Percentiles rank a stretch among this genome's conserved stretches.
These are phyloP conservation scores for Corydoras sp. DNA, from an alignment of 2,113 vertebrate genomes.

Conservation along the genomic window DNA sequence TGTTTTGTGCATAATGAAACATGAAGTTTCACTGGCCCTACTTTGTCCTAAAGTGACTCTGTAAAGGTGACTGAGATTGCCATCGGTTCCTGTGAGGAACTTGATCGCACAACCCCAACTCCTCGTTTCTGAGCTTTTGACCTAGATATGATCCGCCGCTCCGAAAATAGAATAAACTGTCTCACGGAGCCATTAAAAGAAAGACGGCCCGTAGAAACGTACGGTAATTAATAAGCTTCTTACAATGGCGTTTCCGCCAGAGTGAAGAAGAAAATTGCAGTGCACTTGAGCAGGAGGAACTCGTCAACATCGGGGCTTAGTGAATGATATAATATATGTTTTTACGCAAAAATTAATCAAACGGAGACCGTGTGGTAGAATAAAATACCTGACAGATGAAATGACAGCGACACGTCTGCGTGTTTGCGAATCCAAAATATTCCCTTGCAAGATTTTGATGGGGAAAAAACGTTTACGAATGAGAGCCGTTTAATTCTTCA, in stretches of 20 bases:
- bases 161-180: slow-evolving; percentile 41
- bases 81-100: slow-evolving; percentile 18
- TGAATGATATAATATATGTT: not conserved
- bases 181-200: slow-evolving; percentile 23
- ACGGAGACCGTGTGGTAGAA: not conserved
- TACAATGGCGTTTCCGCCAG: slow-evolving; percentile 32
- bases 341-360: not conserved
- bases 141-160: slow-evolving; percentile 32
- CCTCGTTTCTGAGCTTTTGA: slow-evolving; percentile 29
- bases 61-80: slow-evolving; percentile 16
- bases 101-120: slow-evolving; percentile 8
- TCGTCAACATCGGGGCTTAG: slow-evolving; percentile 6
- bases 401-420: slow-evolving; percentile 3
- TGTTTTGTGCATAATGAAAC: too few relatives aligned
- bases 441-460: slow-evolving; percentile 3
- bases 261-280: slow-evolving; percentile 28
- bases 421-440: not conserved
- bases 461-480: not conserved
- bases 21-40: not conserved
- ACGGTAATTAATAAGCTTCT: slow-evolving; percentile 19
- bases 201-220: slow-evolving; percentile 18
- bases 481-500: not conserved
- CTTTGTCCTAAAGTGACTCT: slow-evolving; percentile 7
- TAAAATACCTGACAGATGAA: slow-evolving; percentile 1
- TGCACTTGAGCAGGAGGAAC: slow-evolving; percentile 8